Conservation (phyloP, 2,888 invertebrate genomes). For the Anarsia innoxiella region DNA sequence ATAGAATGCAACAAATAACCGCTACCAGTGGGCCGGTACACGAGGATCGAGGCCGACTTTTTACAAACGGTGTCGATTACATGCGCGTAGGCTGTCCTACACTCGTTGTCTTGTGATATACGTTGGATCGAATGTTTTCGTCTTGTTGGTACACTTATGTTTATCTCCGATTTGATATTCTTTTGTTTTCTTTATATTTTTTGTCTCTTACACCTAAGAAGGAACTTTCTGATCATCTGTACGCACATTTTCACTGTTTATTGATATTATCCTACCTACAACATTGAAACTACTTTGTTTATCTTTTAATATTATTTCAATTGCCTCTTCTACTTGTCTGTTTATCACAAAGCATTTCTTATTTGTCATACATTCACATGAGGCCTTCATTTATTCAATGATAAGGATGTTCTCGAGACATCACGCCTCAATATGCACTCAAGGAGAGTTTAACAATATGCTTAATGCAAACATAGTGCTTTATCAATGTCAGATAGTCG, state of each 20-base stretch:
- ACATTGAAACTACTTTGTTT: too few species aligned
- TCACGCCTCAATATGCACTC: slow-evolving; percentile 7
- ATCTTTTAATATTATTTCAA: too few species aligned
- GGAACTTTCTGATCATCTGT: too few species aligned
- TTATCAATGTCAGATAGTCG: slow-evolving; percentile 29
- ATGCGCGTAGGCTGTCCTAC: slow-evolving; percentile 39
- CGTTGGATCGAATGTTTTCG: slow-evolving; percentile 15
- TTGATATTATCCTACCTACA: too few species aligned
- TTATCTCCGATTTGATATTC: too few species aligned
- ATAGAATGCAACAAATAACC: slow-evolving; percentile 5
- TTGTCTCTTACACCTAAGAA: background rate
- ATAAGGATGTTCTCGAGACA: slow-evolving; percentile 6
- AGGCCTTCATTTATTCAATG: too few species aligned
- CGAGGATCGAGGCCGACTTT: slow-evolving; percentile 38
- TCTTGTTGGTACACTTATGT: slow-evolving; percentile 6
- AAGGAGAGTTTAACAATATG: slow-evolving; percentile 22
- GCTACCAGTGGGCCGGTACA: slow-evolving; percentile 22
- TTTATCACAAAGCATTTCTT: too few species aligned
- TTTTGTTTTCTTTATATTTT: too few species aligned
- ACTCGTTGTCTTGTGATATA: slow-evolving; percentile 29
- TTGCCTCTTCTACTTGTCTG: too few species aligned
- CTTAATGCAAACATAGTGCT: slow-evolving; percentile 21
- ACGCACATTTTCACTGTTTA: too few species aligned
- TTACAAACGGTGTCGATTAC: slow-evolving; percentile 47
- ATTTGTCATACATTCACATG: too few species aligned